Evolutionary conservation across 2,888 invertebrate genomes (phyloP), one percentile per base, ranked within the genome.

Genomic region (Tachina grossa): DNA sequence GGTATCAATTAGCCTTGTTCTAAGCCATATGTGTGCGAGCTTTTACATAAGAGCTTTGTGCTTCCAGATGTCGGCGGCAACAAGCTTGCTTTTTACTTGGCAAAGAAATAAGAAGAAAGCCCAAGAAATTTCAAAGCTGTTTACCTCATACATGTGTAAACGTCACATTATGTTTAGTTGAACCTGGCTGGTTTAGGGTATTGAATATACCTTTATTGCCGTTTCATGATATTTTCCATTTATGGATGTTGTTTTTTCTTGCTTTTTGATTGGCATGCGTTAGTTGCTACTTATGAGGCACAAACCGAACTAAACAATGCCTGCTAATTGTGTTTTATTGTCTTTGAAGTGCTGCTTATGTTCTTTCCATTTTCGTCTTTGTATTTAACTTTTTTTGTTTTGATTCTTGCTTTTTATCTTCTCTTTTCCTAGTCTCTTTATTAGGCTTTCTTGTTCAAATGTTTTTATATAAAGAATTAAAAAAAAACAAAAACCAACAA

Each of bases 271-370:
- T 83, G 83, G 82, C 85, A 83, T 85, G 85, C 85, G 82, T 83
- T 72, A 75, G 83, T 78, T 78, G 83, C 83, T 83, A 83, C 83
- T 83, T 83, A 83, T 78, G 72, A 74, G 51, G 75, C 79, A 71
- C 51, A 84, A 80, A 80, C 75, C 53, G 79, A 39, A 83, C 79
- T 53, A 85, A 85, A 85, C 85, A 85, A 85, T 85, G 85, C 47
- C 79, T 85, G 71, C 79, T 85, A 85, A 85, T 85, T 85, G 85
- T 85, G 76, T 80, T 83, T 85, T 85, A 85, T 85, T 85, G 83
- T 85, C 80, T 85, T 76, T 85, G 72, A 83, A 85, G 85, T 80
- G 85, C 83, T 85, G 71, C 76, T 85, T 83, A 83, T 83, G 83
- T 66, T 77, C 76, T 57, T 61, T 39, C 14, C 72, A 61, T 81